Evolutionary conservation across 1,140 invertebrate genomes (phyloP), one percentile per base, ranked within the genome.

Genomic region (Rhagoletis zephyria): DNA sequence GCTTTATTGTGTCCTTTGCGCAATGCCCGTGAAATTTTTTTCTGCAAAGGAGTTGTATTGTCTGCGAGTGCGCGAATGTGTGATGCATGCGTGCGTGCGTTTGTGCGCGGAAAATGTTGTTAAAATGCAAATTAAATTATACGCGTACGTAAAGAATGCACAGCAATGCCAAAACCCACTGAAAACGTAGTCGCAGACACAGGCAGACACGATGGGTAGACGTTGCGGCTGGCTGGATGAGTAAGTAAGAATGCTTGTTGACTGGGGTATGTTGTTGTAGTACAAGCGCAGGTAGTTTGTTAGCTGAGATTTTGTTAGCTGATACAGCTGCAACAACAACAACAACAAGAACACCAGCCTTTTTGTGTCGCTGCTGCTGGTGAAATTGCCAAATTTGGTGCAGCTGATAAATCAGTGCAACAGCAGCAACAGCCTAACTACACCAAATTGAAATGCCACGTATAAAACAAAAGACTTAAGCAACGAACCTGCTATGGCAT

Each of bases 381-480:
- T 81, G 74, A 81, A 81, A 81, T 30, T 6, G 6, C 74, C 48
- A 81, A 81, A 81, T 81, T 81, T 81, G 74, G 74, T 81, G 16
- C 48, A 56, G n/a, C 74, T 56, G 74, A 81, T 81, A 81, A 81
- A 81, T 81, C 74, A 59, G 74, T 81, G 74, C 74, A 81, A 81
- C 74, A 81, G 48, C 45, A 30, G 30, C 30, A 30, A 30, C 30
- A 81, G 45, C 48, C 61, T 45, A 45, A 42, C 70, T 74, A 51
- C 74, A 81, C 74, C 74, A 51, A 81, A 81, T 81, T 81, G 74
- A 81, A 81, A 81, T 42, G 74, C 74, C 48, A 81, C 30, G 30
- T 30, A 30, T 30, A 87, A 88, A 89, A 90, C 89, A 89, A 92
- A 92, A 90, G 90, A 91, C 90, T 89, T 89, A 88, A 61, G 88